Conservation (phyloP, 2,888 invertebrate genomes). For the Thalpophila matura region DNA sequence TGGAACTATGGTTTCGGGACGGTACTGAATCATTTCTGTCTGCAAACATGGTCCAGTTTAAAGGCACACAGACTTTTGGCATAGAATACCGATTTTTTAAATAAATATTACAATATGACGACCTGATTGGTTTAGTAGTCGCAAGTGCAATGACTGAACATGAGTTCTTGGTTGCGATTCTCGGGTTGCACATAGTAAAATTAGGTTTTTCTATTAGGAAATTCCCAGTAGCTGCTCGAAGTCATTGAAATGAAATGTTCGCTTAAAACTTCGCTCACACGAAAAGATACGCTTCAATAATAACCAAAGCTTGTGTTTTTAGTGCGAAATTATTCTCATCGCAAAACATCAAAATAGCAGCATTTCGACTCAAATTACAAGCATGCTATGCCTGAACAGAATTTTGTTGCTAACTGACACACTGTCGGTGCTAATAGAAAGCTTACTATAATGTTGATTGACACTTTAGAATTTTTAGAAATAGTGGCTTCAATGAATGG, state of each 20-base stretch:
- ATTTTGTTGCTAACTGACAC: slow-evolving; percentile 44
- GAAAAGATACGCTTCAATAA: slow-evolving; percentile 5
- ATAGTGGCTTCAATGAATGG: background rate
- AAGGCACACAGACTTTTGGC: background rate
- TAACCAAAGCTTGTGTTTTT: slow-evolving; percentile 22
- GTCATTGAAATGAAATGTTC: too few species aligned
- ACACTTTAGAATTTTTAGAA: slow-evolving; percentile 1
- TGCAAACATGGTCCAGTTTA: background rate
- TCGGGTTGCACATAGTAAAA: too few species aligned
- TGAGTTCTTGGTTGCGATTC: too few species aligned
- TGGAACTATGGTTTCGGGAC: background rate
- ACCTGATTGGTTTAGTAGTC: too few species aligned
- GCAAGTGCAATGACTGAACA: too few species aligned
- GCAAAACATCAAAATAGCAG: slow-evolving; percentile 58
- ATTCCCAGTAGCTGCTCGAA: too few species aligned
- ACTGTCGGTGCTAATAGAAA: slow-evolving; percentile 7
- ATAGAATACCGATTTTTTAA: too few species aligned
- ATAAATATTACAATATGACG: too few species aligned
- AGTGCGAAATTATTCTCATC: slow-evolving; percentile 48
- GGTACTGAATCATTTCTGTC: background rate
- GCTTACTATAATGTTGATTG: slow-evolving; percentile 3
- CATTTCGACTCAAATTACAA: slow-evolving; percentile 62
- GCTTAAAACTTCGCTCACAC: background rate
- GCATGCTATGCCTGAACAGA: slow-evolving; percentile 59
- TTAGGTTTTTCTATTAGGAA: too few species aligned